Base-by-base conservation (phyloP, 2,113 vertebrate genomes). In the Pelusios castaneus region DNA sequence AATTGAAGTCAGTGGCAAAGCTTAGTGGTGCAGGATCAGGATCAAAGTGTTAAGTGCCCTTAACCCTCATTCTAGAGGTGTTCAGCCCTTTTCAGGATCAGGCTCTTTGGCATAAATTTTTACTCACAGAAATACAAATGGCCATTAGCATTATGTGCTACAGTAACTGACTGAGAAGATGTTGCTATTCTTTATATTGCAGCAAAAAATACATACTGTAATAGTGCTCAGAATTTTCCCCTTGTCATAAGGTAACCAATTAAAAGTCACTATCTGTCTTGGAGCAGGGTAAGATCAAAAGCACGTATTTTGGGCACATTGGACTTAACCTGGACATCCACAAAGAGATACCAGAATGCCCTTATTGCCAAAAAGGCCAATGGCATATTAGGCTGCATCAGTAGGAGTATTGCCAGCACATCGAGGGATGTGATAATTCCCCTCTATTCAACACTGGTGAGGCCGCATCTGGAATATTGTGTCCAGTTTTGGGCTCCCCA, bases 71-170 rank as follows among this genome's bases (percentile, higher is more conserved):
- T 86, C 16, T 49, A 77, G 77, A 77, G 41, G 63, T 84, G 85
- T 52, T 19, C 70, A 38, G 43, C 27, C n/a, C 90, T 84, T n/a
- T 0, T 0, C 41, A 63, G 54, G 47, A 77, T 31, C 1, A 0
- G 49, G 34, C 38, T 85, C 1, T 80, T 90, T 88, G 67, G 24
- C 88, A 73, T 93, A 45, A 25, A 8, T 29, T 54, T 52, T 55
- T 85, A 47, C 75, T 3, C 24, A 81, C 85, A 76, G 29, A 89
- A 90, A 94, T 89, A 89, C 80, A 88, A 81, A 67, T 63, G 81
- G 27, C 22, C 19, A 51, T 34, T 41, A 91, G n/a, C 81, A 89
- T 49, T 90, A 82, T 22, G 25, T 89, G 63, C 81, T 89, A 58
- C 45, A 89, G 54, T 67, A 86, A 91, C 31, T 88, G 85, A 41